phyloP scores from a whole-genome alignment of 2,113 vertebrate genomes.

The Oreocharis arfaki region DNA sequence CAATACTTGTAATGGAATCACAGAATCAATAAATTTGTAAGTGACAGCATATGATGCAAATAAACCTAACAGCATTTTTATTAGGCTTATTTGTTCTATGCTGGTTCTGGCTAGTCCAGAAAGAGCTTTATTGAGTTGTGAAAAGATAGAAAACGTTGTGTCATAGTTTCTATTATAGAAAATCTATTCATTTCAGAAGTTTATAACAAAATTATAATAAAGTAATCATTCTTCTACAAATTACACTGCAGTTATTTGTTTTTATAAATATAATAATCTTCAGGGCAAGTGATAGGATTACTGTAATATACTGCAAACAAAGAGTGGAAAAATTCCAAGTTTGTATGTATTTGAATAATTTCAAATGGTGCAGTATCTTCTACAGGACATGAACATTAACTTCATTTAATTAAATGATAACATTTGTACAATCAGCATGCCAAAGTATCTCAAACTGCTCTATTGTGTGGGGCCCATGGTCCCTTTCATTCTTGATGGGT shows the following conservation, averaged over 20 bases:
- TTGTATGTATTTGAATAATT: not conserved
- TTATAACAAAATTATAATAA: not conserved
- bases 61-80: not conserved
- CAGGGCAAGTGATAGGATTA: not conserved
- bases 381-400: not conserved
- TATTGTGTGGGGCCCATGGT: not conserved
- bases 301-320: not conserved
- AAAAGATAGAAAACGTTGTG: not conserved
- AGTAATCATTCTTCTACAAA: not conserved
- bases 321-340: not conserved
- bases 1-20: not conserved
- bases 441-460: not conserved
- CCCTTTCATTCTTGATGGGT: not conserved
- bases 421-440: not conserved
- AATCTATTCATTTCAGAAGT: not conserved
- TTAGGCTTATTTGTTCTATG: not conserved
- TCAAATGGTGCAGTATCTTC: not conserved
- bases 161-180: not conserved
- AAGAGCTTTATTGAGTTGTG: not conserved
- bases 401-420: slow-evolving; percentile 3
- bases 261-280: not conserved
- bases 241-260: not conserved
- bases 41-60: not conserved
- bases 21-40: not conserved
- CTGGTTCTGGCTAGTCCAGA: not conserved